Conservation (phyloP, 2,113 vertebrate genomes). For the Ciconia maguari region DNA sequence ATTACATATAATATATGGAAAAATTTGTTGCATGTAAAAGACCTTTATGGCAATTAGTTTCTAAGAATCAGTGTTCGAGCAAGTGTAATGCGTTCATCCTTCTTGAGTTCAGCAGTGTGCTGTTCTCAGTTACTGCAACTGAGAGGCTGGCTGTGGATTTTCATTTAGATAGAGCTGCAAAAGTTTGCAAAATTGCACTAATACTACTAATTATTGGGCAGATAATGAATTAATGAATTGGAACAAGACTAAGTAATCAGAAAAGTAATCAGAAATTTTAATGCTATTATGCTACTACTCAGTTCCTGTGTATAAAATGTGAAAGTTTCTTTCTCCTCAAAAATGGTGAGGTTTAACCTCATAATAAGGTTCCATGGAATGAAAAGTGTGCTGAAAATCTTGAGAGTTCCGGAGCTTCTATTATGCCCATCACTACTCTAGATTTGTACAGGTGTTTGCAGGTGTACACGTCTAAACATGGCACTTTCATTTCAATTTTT, state of each 20-base stretch:
- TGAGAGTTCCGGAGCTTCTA: background rate
- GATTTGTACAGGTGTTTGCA: background rate
- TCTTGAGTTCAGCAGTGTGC: background rate
- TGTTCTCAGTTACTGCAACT: background rate
- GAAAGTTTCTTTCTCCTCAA: background rate
- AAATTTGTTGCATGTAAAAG: background rate
- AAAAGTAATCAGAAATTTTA: background rate
- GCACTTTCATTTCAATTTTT: background rate
- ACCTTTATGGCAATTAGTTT: background rate
- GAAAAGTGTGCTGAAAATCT: background rate
- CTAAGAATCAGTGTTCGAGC: background rate
- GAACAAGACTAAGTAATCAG: background rate
- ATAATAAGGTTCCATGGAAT: background rate
- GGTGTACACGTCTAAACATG: background rate
- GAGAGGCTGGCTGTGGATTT: background rate
- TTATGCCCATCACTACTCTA: background rate
- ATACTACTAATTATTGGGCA: background rate
- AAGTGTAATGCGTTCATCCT: background rate
- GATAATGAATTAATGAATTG: background rate
- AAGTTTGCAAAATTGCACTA: background rate
- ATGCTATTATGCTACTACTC: background rate
- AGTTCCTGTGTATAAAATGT: background rate
- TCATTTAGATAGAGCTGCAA: background rate
- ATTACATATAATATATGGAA: background rate
- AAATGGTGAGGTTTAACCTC: background rate